Conservation (phyloP, 2,113 vertebrate genomes). For the Phaethon lepturus region DNA sequence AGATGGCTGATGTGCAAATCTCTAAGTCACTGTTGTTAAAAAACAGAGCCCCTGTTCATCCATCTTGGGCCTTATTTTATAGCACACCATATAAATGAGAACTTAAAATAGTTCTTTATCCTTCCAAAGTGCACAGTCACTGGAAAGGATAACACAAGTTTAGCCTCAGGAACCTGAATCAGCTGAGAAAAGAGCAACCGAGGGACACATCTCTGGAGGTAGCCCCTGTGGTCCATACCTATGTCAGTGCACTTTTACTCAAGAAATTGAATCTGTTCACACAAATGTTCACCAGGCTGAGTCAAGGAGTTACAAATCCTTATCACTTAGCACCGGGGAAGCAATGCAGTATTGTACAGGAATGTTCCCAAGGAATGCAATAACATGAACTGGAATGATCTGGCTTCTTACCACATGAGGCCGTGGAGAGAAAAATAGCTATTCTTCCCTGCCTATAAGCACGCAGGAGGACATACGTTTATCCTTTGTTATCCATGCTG, state of each 20-base stretch:
- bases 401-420: not conserved
- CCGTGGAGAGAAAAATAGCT: not conserved
- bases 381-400: constrained; percentile 2
- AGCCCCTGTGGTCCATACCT: not conserved
- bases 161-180: not conserved
- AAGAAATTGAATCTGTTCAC: not conserved
- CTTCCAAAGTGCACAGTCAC: constrained; percentile 45
- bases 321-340: not conserved
- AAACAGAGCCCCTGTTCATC: constrained; percentile 64
- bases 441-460: not conserved
- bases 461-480: accelerated
- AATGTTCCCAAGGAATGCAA: constrained; percentile 48
- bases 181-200: not conserved
- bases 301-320: not conserved
- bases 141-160: constrained; percentile 25
- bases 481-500: not conserved
- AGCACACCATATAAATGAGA: constrained; percentile 50
- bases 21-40: constrained; percentile 66
- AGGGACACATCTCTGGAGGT: not conserved
- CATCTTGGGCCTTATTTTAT: constrained; percentile 58
- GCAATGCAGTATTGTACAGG: not conserved
- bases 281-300: not conserved
- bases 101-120: constrained; percentile 62
- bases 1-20: constrained; percentile 57
- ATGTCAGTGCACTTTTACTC: not conserved